These are phyloP conservation scores for Condylura cristata DNA, from an alignment of 2,113 vertebrate genomes.

Conservation along the genomic window DNA sequence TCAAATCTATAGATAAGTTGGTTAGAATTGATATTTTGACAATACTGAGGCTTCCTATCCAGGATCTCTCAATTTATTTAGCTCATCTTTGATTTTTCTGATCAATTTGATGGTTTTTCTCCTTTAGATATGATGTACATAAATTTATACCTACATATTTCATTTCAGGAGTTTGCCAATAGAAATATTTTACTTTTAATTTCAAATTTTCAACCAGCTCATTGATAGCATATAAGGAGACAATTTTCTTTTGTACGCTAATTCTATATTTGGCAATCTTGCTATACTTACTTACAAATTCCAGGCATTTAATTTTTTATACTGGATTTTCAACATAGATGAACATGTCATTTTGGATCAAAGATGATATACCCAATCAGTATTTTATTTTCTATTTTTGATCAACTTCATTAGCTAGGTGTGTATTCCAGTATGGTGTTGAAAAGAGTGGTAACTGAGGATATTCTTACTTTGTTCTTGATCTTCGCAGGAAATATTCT, in stretches of 20 bases:
- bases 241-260: neutral
- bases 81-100: neutral
- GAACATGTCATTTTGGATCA: neutral
- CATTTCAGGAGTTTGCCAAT: neutral
- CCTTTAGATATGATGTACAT: neutral
- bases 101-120: neutral
- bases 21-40: neutral
- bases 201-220: neutral
- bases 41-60: neutral
- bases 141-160: neutral
- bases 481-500: neutral
- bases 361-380: neutral
- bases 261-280: too few species aligned
- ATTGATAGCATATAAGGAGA: neutral
- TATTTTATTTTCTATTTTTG: neutral
- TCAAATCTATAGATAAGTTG: neutral
- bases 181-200: neutral
- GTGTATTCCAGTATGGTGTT: neutral
- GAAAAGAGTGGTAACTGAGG: neutral
- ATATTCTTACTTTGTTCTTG: neutral
- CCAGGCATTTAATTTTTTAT: neutral
- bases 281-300: too few species aligned
- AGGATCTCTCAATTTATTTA: neutral
- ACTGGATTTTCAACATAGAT: neutral
- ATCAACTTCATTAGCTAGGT: neutral